Percentiles rank a stretch among this genome's conserved stretches.
Evolutionary conservation across 2,888 invertebrate species (phyloP).

Genomic region (Colostygia pectinataria): DNA sequence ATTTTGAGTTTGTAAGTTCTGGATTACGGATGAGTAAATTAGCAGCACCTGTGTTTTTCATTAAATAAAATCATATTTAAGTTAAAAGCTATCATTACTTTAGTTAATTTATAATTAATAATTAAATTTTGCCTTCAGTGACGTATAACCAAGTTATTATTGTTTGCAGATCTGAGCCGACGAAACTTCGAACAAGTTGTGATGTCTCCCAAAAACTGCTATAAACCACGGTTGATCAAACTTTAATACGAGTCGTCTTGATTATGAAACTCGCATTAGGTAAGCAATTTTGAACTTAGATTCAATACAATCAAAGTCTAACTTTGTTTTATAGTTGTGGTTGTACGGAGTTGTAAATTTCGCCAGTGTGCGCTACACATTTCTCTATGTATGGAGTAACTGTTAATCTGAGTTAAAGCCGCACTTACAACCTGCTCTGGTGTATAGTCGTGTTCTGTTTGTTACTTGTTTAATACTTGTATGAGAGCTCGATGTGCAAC

Average conservation of each 20-base stretch:
- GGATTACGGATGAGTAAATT: too few species aligned
- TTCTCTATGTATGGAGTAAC: slow-evolving; percentile 36
- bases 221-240: slow-evolving; percentile 14
- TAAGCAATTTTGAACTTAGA: slow-evolving; percentile 3
- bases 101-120: too few species aligned
- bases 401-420: slow-evolving; percentile 38
- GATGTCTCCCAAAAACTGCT: slow-evolving; percentile 9
- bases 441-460: slow-evolving; percentile 29
- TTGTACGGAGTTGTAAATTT: slow-evolving; percentile 42
- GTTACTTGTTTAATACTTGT: slow-evolving; percentile 10
- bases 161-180: too few species aligned
- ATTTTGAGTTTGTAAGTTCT: too few species aligned
- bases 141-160: background rate
- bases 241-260: slow-evolving; percentile 10
- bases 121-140: background rate
- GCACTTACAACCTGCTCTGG: slow-evolving; percentile 36
- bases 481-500: background rate
- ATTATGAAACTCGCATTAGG: slow-evolving; percentile 23
- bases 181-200: slow-evolving; percentile 11
- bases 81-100: too few species aligned
- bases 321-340: slow-evolving; percentile 2
- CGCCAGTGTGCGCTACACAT: slow-evolving; percentile 35
- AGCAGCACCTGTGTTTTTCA: too few species aligned
- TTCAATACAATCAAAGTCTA: background rate
- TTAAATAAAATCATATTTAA: too few species aligned